These are phyloP conservation scores for Forbesichthys agassizii DNA, from an alignment of 2,113 vertebrate species.

Conservation along the genomic window DNA sequence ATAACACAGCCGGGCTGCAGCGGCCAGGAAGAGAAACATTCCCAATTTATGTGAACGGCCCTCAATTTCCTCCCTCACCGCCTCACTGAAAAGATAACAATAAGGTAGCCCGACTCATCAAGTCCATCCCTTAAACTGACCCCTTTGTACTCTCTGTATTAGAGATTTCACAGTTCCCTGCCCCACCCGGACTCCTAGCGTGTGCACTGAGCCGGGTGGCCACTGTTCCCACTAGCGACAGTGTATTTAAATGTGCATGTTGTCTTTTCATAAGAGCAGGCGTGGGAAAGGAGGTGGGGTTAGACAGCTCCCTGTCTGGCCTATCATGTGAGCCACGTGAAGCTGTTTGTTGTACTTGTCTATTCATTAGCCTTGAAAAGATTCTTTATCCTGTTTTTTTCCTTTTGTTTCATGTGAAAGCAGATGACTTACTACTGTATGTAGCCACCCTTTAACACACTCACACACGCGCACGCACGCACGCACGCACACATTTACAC, in stretches of 20 bases:
- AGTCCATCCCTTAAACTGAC: conserved; percentile 18
- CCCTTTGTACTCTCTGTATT: conserved; percentile 19
- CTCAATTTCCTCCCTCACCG: background rate
- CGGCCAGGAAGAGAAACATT: conserved; percentile 21
- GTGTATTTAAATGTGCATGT: conserved; percentile 29
- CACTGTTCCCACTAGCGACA: conserved; percentile 33
- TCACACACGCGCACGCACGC: conserved; percentile 30
- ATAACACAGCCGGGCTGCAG: conserved; percentile 55
- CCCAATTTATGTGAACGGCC: background rate
- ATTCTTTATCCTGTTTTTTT: conserved; percentile 49
- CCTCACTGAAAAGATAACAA: conserved; percentile 28
- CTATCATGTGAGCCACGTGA: conserved; percentile 38
- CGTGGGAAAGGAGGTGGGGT: conserved; percentile 7
- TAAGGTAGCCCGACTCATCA: conserved; percentile 22
- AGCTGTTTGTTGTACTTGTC: conserved; percentile 24
- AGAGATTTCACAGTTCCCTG: conserved; percentile 7
- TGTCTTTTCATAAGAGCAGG: conserved; percentile 31
- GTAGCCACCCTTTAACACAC: background rate
- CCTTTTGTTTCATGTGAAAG: conserved; percentile 40
- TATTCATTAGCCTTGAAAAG: conserved; percentile 53
- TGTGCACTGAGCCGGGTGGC: background rate
- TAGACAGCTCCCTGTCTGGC: conserved; percentile 22
- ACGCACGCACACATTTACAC: conserved; percentile 23
- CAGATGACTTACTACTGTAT: conserved; percentile 32
- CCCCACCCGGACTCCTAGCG: background rate